Evolutionary conservation across 2,113 vertebrate genomes (phyloP).

Genomic region (Benitochromis conjunctus): DNA sequence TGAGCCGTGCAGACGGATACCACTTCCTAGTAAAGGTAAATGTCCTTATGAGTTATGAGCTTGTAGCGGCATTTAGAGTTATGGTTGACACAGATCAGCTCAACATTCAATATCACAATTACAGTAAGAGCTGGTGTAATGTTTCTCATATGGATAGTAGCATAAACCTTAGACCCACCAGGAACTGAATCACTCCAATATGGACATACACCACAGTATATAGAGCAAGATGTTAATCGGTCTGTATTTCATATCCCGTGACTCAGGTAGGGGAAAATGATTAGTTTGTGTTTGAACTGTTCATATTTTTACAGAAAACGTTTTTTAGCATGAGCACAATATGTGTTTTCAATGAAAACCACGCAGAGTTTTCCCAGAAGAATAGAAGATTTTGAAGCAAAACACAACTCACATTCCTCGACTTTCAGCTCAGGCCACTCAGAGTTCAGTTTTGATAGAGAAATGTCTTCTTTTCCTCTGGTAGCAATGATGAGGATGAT

Average conservation of each 20-base stretch:
- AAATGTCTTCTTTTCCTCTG: conserved; percentile 5
- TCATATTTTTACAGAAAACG: background rate
- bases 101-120: conserved; percentile 73
- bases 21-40: conserved; percentile 49
- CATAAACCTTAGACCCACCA: conserved; percentile 41
- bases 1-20: conserved; percentile 43
- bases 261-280: background rate
- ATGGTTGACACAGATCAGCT: conserved; percentile 69
- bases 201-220: conserved; percentile 2
- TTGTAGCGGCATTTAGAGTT: conserved; percentile 62
- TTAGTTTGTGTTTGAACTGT: background rate
- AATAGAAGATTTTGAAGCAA: conserved; percentile 17
- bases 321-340: background rate
- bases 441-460: conserved; percentile 4
- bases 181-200: conserved; percentile 33
- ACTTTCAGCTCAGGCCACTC: background rate
- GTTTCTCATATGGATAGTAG: conserved; percentile 51
- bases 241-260: background rate
- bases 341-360: conserved; percentile 27
- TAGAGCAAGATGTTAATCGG: conserved; percentile 13
- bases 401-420: conserved; percentile 48
- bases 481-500: conserved; percentile 45
- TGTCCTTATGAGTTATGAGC: conserved; percentile 65
- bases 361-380: background rate
- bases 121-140: conserved; percentile 75